Percentiles rank a stretch among this genome's conserved stretches.
These are phyloP conservation scores for Sebastes vulpes DNA, from an alignment of 2,797 vertebrate species.

Conservation along the genomic window DNA sequence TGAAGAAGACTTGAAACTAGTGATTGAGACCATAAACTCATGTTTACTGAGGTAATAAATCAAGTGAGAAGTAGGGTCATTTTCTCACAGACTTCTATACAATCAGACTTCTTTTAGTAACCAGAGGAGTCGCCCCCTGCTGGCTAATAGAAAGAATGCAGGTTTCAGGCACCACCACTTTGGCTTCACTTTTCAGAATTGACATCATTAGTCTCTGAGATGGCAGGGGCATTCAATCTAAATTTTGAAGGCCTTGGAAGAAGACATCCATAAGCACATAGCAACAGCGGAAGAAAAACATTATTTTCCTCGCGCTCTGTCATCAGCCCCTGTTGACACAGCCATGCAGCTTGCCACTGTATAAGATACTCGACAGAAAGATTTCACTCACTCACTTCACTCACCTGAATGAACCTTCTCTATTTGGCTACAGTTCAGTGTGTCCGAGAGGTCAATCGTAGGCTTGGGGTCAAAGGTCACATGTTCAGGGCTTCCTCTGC, in stretches of 20 bases:
- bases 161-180: no score
- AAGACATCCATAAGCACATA: not conserved
- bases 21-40: no score
- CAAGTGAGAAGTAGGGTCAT: no score
- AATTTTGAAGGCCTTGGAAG: not conserved
- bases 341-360: not conserved
- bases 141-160: no score
- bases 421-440: slow-evolving; percentile 15
- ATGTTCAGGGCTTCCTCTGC: slow-evolving; percentile 56
- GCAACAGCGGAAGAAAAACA: not conserved
- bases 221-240: not conserved
- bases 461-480: slow-evolving; percentile 38
- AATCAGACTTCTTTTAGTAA: no score
- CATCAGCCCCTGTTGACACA: not conserved
- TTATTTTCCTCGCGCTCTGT: not conserved
- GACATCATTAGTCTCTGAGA: no score
- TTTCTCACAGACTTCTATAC: no score
- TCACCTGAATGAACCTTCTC: slow-evolving; percentile 54
- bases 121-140: no score
- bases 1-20: no score
- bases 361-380: not conserved
- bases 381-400: not conserved
- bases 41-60: no score
- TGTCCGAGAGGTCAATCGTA: slow-evolving; percentile 33
- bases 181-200: no score